Conservation (phyloP, 1,140 invertebrate species). For the Latrodectus geometricus region DNA sequence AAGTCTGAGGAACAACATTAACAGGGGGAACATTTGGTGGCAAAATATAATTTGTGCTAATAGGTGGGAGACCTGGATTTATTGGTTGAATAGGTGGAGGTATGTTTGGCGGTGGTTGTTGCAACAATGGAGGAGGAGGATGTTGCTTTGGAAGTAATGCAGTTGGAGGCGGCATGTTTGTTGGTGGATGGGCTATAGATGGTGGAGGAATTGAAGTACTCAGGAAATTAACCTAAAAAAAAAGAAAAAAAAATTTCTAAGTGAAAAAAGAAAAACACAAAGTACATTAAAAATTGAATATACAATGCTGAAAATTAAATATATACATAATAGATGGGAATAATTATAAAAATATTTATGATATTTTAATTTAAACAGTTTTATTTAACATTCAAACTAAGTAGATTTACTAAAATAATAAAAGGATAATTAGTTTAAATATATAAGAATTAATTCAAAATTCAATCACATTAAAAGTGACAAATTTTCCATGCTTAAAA, state of each 20-base stretch:
- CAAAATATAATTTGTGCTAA: slow-evolving; percentile 4
- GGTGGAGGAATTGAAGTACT: slow-evolving; percentile 22
- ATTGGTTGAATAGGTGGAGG: slow-evolving; percentile 14
- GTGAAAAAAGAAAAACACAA: not conserved
- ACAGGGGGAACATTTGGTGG: slow-evolving; percentile 11
- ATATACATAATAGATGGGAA: too few species aligned
- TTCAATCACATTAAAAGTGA: not conserved
- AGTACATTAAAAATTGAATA: not conserved
- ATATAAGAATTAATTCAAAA: not conserved
- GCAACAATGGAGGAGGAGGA: not conserved
- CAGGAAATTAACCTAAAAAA: slow-evolving; percentile 29
- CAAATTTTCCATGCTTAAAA: not conserved
- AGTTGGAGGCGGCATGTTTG: slow-evolving; percentile 32
- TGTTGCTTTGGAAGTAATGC: slow-evolving; percentile 12
- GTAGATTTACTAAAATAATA: not conserved
- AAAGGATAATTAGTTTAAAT: too few species aligned
- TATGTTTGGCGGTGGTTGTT: slow-evolving; percentile 7
- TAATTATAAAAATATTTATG: too few species aligned
- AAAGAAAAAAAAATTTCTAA: slow-evolving; percentile 1
- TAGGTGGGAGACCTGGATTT: slow-evolving; percentile 1
- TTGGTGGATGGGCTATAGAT: slow-evolving; percentile 2
- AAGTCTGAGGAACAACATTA: not conserved
- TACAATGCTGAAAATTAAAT: too few species aligned
- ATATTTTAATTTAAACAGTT: too few species aligned
- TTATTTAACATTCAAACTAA: too few species aligned